Evolutionary conservation across 1,140 invertebrate species (phyloP).

Genomic region (Lasioglossum baleicum): DNA sequence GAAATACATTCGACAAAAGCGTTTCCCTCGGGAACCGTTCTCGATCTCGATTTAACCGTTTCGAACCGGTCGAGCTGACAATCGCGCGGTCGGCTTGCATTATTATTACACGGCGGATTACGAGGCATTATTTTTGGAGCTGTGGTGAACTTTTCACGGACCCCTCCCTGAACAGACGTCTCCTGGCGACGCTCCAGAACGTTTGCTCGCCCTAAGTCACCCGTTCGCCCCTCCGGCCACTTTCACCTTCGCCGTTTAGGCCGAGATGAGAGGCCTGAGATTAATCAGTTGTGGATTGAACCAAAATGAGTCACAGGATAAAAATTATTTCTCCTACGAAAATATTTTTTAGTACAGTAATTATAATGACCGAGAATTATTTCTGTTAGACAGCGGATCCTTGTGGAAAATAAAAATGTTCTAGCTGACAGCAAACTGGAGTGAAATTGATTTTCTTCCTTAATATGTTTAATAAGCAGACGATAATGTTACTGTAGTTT

Average conservation of each 20-base stretch:
- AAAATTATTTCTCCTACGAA: too few species aligned
- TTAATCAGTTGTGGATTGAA: too few species aligned
- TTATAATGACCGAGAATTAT: too few species aligned
- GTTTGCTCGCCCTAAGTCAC: neutral
- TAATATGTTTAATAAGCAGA: too few species aligned
- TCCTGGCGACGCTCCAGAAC: constrained; percentile 53
- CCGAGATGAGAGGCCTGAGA: constrained; percentile 3
- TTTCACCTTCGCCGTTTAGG: constrained; percentile 17
- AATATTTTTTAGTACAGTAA: too few species aligned
- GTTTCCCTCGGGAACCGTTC: neutral
- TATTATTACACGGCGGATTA: constrained; percentile 29
- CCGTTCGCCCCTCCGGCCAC: neutral
- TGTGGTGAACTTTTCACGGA: constrained; percentile 45
- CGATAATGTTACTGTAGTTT: too few species aligned
- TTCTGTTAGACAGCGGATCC: too few species aligned
- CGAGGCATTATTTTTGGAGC: constrained; percentile 54
- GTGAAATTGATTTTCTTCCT: too few species aligned
- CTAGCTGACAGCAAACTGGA: too few species aligned
- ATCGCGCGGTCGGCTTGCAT: constrained; percentile 14
- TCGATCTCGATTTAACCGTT: constrained; percentile 17
- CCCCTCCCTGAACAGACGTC: constrained; percentile 28
- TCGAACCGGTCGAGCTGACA: neutral
- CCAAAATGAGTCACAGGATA: too few species aligned
- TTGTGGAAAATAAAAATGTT: too few species aligned
- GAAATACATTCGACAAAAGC: neutral